These are phyloP conservation scores for Xylota segnis DNA, from an alignment of 2,888 invertebrate species.

Conservation along the genomic window DNA sequence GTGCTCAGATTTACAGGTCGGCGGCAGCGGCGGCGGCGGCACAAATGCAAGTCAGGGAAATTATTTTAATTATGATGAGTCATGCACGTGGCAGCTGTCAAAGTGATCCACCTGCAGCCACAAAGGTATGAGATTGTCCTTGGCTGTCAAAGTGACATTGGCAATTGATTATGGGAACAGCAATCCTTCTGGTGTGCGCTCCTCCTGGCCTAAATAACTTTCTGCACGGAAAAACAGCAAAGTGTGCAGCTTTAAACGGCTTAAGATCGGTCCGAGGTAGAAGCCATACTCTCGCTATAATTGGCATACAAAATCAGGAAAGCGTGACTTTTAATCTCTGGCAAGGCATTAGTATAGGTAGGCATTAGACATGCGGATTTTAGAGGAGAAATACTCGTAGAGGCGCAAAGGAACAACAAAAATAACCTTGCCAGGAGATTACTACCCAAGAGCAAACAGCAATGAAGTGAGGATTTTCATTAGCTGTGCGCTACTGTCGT, in stretches of 20 bases:
- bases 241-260: constrained; percentile 59
- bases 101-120: not conserved
- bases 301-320: constrained; percentile 71
- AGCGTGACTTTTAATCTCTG: constrained; percentile 74
- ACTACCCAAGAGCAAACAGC: constrained; percentile 52
- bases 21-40: no score
- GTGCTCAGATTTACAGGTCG: constrained; percentile 11
- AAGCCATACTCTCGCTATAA: constrained; percentile 57
- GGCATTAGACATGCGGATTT: constrained; percentile 65
- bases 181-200: constrained; percentile 26
- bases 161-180: constrained; percentile 51
- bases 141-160: constrained; percentile 48
- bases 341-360: constrained; percentile 59
- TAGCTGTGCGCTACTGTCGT: constrained; percentile 36
- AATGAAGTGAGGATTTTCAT: constrained; percentile 70
- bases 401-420: constrained; percentile 31
- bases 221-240: constrained; percentile 45
- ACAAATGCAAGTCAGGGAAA: constrained; percentile 12
- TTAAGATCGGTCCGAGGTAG: constrained; percentile 56
- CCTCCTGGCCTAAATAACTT: constrained; percentile 29
- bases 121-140: constrained; percentile 42
- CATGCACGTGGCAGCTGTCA: constrained; percentile 47
- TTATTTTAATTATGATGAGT: constrained; percentile 42
- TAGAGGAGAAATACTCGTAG: constrained; percentile 47
- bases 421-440: constrained; percentile 71